phyloP scores from a whole-genome alignment of 2,113 vertebrate genomes.

The Ariopsis seemanni region DNA sequence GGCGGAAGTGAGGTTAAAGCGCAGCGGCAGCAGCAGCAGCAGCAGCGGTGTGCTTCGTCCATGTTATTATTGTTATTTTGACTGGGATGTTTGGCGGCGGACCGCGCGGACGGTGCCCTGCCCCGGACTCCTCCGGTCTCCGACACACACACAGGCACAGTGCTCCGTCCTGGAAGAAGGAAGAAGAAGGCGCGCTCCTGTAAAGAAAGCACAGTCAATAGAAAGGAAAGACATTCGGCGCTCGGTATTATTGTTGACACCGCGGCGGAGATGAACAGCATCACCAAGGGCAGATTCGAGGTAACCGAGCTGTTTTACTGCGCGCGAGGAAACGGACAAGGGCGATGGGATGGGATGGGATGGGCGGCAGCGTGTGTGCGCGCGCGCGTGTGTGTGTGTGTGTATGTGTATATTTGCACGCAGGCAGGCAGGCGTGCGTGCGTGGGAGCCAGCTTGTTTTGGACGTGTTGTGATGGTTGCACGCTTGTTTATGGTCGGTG shows the following conservation, averaged over 20 bases:
- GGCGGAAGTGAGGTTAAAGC: constrained; percentile 79
- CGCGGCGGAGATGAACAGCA: constrained; percentile 81
- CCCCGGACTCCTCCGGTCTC: constrained; percentile 59
- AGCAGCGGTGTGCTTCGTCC: constrained; percentile 67
- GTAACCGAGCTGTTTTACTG: constrained; percentile 65
- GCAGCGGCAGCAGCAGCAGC: constrained; percentile 54
- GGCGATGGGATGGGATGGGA: constrained; percentile 50
- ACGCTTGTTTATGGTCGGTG: constrained; percentile 70
- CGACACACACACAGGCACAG: constrained; percentile 59
- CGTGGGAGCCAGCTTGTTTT: constrained; percentile 33
- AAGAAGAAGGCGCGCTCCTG: constrained; percentile 41
- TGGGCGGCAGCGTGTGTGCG: constrained; percentile 8
- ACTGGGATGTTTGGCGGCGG: constrained; percentile 73
- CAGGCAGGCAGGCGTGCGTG: neutral
- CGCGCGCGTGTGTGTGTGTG: neutral
- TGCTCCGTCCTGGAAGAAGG: neutral
- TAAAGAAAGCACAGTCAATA: constrained; percentile 35
- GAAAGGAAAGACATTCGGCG: neutral
- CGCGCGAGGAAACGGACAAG: constrained; percentile 44
- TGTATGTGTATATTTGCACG: neutral
- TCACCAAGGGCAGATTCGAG: constrained; percentile 81
- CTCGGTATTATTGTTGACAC: constrained; percentile 61
- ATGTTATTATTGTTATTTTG: constrained; percentile 85
- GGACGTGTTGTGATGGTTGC: constrained; percentile 53
- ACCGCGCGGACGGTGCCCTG: constrained; percentile 56